Percentiles rank a stretch among this genome's conserved stretches.
Evolutionary conservation across 2,888 invertebrate species (phyloP).

Genomic region (Bellardia pandia): DNA sequence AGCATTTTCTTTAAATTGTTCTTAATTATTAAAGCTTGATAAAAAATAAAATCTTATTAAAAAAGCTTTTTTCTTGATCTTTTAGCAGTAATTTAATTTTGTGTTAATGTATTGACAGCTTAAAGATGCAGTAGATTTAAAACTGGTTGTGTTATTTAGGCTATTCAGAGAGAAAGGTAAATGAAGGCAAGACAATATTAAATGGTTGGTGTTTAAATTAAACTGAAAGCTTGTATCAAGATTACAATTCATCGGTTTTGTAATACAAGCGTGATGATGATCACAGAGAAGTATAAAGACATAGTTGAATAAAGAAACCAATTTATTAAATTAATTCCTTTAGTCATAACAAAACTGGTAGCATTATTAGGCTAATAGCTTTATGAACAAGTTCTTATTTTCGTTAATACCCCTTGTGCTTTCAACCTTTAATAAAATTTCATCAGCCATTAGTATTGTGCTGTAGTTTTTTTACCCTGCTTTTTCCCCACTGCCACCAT

Average conservation of each 20-base stretch:
- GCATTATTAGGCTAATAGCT: no score
- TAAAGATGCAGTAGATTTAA: neutral
- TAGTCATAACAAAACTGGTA: no score
- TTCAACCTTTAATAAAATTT: neutral
- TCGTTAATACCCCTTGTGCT: neutral
- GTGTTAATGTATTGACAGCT: constrained; percentile 14
- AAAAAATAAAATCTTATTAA: constrained; percentile 32
- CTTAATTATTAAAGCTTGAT: constrained; percentile 36
- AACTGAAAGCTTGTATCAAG: no score
- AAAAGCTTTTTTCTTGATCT: neutral
- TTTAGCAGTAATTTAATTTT: constrained; percentile 19
- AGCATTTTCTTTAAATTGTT: neutral
- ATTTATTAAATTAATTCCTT: no score
- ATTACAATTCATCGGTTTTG: no score
- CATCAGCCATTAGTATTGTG: neutral
- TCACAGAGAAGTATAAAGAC: no score
- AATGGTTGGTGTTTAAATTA: no score
- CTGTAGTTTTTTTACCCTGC: neutral
- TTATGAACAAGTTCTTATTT: no score
- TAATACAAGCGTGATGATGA: no score
- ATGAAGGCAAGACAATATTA: neutral
- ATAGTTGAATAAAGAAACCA: no score
- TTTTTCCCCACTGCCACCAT: neutral
- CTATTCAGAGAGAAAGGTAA: neutral
- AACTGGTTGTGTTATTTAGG: neutral